Base-by-base conservation (phyloP, 2,888 invertebrate genomes). In the Apodemia zela region DNA sequence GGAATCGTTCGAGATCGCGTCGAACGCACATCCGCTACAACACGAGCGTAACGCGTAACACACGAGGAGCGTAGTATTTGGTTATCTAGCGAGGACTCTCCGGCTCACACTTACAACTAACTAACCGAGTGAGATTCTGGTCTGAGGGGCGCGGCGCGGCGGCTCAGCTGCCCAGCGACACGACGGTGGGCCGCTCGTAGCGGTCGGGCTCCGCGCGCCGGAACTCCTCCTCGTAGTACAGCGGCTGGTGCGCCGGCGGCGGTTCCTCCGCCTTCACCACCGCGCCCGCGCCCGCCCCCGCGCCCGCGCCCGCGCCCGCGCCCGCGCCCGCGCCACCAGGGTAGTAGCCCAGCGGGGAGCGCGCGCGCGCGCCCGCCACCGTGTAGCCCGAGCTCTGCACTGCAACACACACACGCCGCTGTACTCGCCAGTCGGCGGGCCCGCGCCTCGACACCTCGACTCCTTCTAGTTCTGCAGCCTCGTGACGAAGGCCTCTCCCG, bases 141-240 rank as follows among this genome's bases (percentile, higher is more conserved):
- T 33, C 2, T 2, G 25, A 25, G 33, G 59, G 59, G 13, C 17
- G 64, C 61, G 42, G 63, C 11, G 61, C 18, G 54, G 67, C 61
- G 66, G 87, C 79, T 87, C 85, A 89, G 82, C 89, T 88, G 77
- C 85, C 87, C 76, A 93, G 78, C 66, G 93, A 92, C 38, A 93
- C 93, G 65, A 93, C 93, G 65, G 92, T 89, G 68, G 92, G 87
- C 65, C 93, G 87, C 33, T 93, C 93, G 63, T 85, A 76, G 45
- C 90, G 90, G 62, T 82, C 83, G 67, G 68, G 71, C 67, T 66
- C 25, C 3, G 25, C 75, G 77, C 80, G 80, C 65, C 83, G 78
- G 81, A 77, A 82, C 74, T 80, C 81, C 63, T 79, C 81, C 66
- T 78, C 79, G 77, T 79, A 80, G 78, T 74, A 85, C 78, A 69